A percentile compares a stretch with the other conserved stretches of the same genome.
Evolutionary conservation across 2,888 invertebrate genomes (phyloP).

Genomic region (Coremacera marginata): DNA sequence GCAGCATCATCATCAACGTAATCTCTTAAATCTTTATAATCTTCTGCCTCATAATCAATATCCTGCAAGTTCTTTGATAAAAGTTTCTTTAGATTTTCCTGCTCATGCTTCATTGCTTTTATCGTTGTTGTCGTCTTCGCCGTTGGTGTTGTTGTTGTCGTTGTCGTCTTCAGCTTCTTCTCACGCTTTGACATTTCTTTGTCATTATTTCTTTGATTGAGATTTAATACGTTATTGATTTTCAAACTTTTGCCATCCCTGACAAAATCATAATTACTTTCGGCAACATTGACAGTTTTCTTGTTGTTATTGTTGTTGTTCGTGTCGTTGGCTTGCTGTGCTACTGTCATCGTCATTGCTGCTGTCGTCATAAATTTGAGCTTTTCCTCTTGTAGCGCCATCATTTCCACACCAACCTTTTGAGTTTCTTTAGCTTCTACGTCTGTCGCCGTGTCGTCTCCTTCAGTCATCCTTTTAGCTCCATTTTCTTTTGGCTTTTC

Average conservation of each 20-base stretch:
- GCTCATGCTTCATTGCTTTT: neutral
- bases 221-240: slow-evolving; percentile 63
- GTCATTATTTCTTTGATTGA: slow-evolving; percentile 53
- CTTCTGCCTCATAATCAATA: slow-evolving; percentile 35
- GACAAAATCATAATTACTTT: slow-evolving; percentile 49
- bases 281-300: slow-evolving; percentile 13
- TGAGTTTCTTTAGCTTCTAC: slow-evolving; percentile 1
- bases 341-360: slow-evolving; percentile 35
- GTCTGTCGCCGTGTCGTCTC: slow-evolving; percentile 8
- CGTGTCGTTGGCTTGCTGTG: slow-evolving; percentile 4
- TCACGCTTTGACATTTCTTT: slow-evolving; percentile 33
- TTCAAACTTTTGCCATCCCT: slow-evolving; percentile 56
- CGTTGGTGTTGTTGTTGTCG: slow-evolving; percentile 23
- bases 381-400: slow-evolving; percentile 35
- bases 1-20: slow-evolving; percentile 12
- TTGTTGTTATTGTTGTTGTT: neutral
- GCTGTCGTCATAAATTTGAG: slow-evolving; percentile 44
- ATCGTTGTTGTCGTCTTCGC: slow-evolving; percentile 34
- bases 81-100: slow-evolving; percentile 31
- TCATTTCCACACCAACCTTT: neutral
- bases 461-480: slow-evolving; percentile 27
- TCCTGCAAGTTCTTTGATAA: slow-evolving; percentile 35
- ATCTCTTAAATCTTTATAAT: slow-evolving; percentile 31
- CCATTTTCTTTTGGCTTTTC: slow-evolving; percentile 48
- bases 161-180: slow-evolving; percentile 13